Evolutionary conservation across 2,888 invertebrate species (phyloP).

Genomic region (Hirtodrosophila histrioides): DNA sequence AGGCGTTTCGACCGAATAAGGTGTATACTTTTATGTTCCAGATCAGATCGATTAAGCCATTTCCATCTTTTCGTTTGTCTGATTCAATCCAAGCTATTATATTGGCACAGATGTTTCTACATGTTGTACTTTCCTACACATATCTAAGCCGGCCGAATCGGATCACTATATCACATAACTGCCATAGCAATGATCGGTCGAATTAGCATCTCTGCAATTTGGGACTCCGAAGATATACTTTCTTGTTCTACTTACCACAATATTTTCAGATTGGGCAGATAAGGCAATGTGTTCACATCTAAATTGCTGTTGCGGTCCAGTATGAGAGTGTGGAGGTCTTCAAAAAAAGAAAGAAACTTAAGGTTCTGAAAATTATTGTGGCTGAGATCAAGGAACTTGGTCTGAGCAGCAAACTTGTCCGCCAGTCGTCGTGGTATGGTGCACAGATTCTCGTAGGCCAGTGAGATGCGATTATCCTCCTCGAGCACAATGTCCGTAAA

Average conservation of each 20-base stretch:
- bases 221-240: too few species aligned
- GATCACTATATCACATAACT: too few species aligned
- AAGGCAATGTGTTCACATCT: constrained; percentile 89
- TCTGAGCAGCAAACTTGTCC: constrained; percentile 87
- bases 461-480: constrained; percentile 86
- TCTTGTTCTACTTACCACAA: constrained; percentile 87
- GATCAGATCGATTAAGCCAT: too few species aligned
- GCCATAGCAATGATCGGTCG: too few species aligned
- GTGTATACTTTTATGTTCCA: too few species aligned
- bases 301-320: constrained; percentile 92
- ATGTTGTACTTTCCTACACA: too few species aligned
- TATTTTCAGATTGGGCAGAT: constrained; percentile 89
- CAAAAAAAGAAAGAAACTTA: constrained; percentile 90
- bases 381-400: constrained; percentile 89
- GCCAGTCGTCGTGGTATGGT: constrained; percentile 88
- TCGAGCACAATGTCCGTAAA: constrained; percentile 83
- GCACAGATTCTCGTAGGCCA: constrained; percentile 89
- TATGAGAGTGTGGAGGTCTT: constrained; percentile 90
- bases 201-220: too few species aligned
- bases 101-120: too few species aligned
- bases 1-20: too few species aligned
- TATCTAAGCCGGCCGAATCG: too few species aligned
- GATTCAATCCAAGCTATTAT: too few species aligned
- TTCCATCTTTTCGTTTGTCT: too few species aligned
- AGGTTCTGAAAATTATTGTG: constrained; percentile 91